Base-by-base conservation (phyloP, 2,888 invertebrate genomes). In the Neuroscelio doddi region DNA sequence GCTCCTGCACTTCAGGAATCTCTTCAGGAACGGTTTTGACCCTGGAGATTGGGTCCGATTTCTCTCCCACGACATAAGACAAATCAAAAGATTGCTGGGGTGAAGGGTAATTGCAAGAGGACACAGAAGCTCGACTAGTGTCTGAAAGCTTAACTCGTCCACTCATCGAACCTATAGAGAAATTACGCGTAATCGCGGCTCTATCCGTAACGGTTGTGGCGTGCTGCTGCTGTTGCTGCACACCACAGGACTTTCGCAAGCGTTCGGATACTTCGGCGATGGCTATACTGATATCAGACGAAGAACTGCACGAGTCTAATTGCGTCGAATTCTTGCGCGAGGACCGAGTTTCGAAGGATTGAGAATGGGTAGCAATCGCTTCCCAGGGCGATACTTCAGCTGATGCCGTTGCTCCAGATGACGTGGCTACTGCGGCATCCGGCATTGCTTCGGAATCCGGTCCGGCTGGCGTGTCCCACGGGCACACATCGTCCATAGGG, bases 271-370 rank as follows among this genome's bases (percentile, higher is more conserved):
- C 88, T 80, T 88, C 89, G 63, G 85, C 80, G 17, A 85, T 80
- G 38, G 86, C 86, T 39, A 87, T 86, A 80, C 91, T 91, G 65
- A 92, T 88, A 80, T 93, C 93, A 14, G 92, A 92, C 8, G 91
- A 91, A n/a, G 91, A 91, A 78, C 90, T 90, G 76, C 89, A 91
- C 10, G 91, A 91, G 82, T 92, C 91, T 38, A 91, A 84, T 72
- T 88, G 88, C 9, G 88, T 86, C 2, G 91, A 91, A 82, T 91
- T 91, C 79, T 91, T 91, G 17, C 91, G 87, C 12, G 89, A 85
- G n/a, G 80, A 67, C 14, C 77, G 65, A 10, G 67, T 68, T 30
- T 73, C 76, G 8, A 65, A 65, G 16, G 70, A 50, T 16, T 62
- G 71, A 46, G 72, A 68, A 12, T 63, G 69, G 27, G 67, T 69